Conservation (phyloP, 2,797 vertebrate species). For the Siniperca obscura region DNA sequence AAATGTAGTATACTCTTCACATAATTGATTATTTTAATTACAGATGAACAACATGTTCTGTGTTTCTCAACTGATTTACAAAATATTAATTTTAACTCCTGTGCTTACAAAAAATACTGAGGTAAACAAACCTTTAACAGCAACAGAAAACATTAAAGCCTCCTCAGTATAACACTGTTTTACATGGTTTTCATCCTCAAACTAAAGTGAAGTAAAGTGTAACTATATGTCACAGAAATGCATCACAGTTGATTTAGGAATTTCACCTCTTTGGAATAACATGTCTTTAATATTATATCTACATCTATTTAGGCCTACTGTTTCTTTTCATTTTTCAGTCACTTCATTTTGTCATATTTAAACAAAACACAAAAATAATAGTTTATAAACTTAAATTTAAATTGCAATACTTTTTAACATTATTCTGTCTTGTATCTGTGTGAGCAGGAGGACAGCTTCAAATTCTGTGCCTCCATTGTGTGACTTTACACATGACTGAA, state of each 20-base stretch:
- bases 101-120: not conserved
- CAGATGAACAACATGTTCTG: not conserved
- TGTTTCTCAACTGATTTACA: not conserved
- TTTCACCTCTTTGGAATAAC: not conserved
- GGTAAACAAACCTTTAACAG: not conserved
- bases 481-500: constrained; percentile 75
- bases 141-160: not conserved
- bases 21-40: not conserved
- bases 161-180: not conserved
- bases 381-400: not conserved
- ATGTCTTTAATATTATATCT: not conserved
- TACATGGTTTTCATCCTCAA: not conserved
- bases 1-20: not conserved
- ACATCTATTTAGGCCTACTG: not conserved
- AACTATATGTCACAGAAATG: not conserved
- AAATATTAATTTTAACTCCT: not conserved
- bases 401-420: not conserved
- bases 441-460: constrained; percentile 23
- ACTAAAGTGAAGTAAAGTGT: not conserved
- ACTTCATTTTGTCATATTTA: not conserved
- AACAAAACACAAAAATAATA: not conserved
- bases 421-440: not conserved
- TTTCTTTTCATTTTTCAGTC: not conserved
- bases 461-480: constrained; percentile 53
- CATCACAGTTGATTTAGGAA: not conserved